Evolutionary conservation across 2,797 vertebrate genomes (phyloP).

Genomic region (Coranthus polyacanthus): DNA sequence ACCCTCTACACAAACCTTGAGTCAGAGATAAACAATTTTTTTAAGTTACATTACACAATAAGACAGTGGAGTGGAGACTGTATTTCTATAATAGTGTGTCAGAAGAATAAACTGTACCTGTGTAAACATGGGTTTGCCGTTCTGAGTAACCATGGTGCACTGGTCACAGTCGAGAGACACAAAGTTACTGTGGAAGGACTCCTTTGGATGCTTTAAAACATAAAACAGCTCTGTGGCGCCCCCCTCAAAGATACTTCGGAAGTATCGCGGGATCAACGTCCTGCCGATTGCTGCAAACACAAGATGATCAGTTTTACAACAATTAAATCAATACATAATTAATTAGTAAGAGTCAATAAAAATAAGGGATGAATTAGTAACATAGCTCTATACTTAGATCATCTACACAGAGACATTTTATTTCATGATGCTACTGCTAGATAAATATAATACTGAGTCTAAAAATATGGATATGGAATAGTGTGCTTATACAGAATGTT

Average conservation of each 20-base stretch:
- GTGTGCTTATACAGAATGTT: too few relatives aligned
- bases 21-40: background rate
- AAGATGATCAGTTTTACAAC: background rate
- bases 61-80: background rate
- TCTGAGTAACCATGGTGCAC: constrained; percentile 99
- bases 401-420: too few relatives aligned
- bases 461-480: too few relatives aligned
- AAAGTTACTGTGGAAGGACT: constrained; percentile 99
- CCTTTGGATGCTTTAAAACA: constrained; percentile 97
- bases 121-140: constrained; percentile 99
- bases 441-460: too few relatives aligned
- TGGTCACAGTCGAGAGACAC: constrained; percentile 98
- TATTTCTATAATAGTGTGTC: background rate
- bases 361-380: too few relatives aligned
- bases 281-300: constrained; percentile 93
- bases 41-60: background rate
- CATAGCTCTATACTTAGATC: too few relatives aligned
- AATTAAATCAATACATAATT: background rate
- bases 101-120: constrained; percentile 82
- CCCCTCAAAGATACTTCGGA: constrained; percentile 98
- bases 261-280: constrained; percentile 98
- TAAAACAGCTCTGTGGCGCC: constrained; percentile 98
- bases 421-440: too few relatives aligned
- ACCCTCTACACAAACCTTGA: constrained; percentile 96
- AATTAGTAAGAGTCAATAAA: background rate